phyloP scores from a whole-genome alignment of 2,113 vertebrate genomes.

The Anser cygnoides region DNA sequence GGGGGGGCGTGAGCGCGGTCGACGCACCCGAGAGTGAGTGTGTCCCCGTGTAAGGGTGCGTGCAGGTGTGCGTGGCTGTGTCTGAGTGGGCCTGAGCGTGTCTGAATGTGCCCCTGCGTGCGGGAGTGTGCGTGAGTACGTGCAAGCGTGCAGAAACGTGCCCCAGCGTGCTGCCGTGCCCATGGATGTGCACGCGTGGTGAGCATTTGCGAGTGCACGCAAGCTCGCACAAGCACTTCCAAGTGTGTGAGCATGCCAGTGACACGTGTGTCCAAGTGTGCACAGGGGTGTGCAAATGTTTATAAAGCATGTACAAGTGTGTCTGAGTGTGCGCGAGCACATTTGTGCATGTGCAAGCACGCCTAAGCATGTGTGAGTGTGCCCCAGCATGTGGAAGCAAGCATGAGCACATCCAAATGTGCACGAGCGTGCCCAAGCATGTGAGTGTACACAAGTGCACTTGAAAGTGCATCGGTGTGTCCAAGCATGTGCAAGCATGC shows the following conservation, averaged over 20 bases:
- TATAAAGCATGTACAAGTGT: rapidly evolving
- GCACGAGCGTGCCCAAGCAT: not conserved
- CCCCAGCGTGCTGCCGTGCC: rapidly evolving
- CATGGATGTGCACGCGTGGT: too few species aligned
- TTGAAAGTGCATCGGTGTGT: not conserved
- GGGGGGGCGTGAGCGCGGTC: too few species aligned
- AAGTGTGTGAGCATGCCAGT: too few species aligned
- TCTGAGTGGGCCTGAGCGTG: too few species aligned
- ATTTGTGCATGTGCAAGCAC: not conserved
- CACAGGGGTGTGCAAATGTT: rapidly evolving
- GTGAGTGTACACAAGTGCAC: not conserved
- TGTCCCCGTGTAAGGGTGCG: too few species aligned
- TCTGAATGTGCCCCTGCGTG: not conserved
- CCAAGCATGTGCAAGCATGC: not conserved
- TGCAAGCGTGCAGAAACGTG: not conserved
- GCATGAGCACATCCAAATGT: too few species aligned
- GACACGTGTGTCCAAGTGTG: rapidly evolving
- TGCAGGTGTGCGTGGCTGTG: not conserved
- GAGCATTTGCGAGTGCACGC: rapidly evolving
- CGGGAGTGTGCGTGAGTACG: rapidly evolving
- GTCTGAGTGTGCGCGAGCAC: rapidly evolving
- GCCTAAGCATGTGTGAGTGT: not conserved
- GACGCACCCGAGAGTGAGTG: too few species aligned
- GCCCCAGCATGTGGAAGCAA: not conserved
- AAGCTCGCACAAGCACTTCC: not conserved